Percentiles rank a stretch among this genome's conserved stretches.
Conservation (phyloP, 1,140 invertebrate species). For the Drosophila ogumai region DNA sequence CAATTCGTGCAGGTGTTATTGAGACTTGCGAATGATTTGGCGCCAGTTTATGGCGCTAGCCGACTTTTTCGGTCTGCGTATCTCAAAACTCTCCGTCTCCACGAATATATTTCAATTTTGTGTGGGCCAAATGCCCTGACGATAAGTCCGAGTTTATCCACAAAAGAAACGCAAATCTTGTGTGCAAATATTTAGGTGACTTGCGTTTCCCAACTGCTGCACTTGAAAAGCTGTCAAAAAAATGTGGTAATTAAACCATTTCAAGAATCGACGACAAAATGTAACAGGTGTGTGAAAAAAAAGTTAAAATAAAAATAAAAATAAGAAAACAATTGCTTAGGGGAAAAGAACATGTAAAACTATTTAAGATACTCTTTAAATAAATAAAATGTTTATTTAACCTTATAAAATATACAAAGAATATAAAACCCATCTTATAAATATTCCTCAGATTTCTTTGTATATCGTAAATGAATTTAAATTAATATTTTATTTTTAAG, state of each 20-base stretch:
- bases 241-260: background rate
- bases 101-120: constrained; percentile 6
- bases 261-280: background rate
- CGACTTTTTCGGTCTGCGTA: constrained; percentile 13
- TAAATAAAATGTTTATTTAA: no score
- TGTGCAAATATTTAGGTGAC: constrained; percentile 10
- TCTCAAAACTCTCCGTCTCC: constrained; percentile 14
- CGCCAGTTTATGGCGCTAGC: constrained; percentile 71
- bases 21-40: constrained; percentile 82
- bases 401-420: no score
- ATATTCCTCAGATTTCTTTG: no score
- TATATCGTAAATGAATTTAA: no score
- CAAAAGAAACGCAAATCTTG: constrained; percentile 27
- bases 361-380: no score
- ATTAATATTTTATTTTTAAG: no score
- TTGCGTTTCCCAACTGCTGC: background rate
- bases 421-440: no score
- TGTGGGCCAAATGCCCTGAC: constrained; percentile 4
- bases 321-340: background rate
- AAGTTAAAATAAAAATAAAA: background rate
- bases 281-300: background rate
- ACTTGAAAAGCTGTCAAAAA: background rate
- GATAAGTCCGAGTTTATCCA: constrained; percentile 38
- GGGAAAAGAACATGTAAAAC: no score
- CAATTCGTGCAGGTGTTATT: constrained; percentile 83